Base-by-base conservation (phyloP, 2,113 vertebrate genomes). In the Sclerurus mexicanus region DNA sequence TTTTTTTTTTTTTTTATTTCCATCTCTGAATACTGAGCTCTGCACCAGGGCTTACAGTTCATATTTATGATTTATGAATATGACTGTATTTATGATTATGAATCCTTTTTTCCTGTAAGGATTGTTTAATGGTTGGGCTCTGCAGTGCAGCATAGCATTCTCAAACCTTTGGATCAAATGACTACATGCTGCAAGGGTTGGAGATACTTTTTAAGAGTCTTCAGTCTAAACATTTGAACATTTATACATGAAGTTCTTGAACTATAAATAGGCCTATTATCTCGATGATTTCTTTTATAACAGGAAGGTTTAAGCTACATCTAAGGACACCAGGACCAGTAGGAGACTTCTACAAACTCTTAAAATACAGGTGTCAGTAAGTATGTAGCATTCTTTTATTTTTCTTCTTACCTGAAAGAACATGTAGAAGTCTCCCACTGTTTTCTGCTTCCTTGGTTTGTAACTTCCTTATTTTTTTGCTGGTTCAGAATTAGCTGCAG, bases 401-500 rank as follows among this genome's bases (percentile, higher is more conserved):
- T 60, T 24, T 64, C 53, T 73, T 68, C 56, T 47, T 47, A n/a
- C 62, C 31, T 53, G 59, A 67, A 94, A 63, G 72, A 87, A 52
- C 47, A 20, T 27, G 68, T 69, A 91, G 93, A 96, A 96, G 96
- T 95, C 94, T 96, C 93, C 93, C 22, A 9, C 90, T 97, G 93
- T 94, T 97, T 89, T 96, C 95, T 95, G 93, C 85, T 88, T 96
- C 93, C 93, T 93, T 96, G 95, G 87, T 93, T 97, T 96, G 90
- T 94, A 94, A 42, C 82, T 94, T 87, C 19, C n/a, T 69, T 75
- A 9, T 47, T 60, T 67, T 85, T 86, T 67, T 56, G 7, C 67
- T 93, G 19, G 31, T 80, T 76, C 12, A 53, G 62, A 87, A 82
- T 68, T 68, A 27, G 23, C 49, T 81, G 39, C 85, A 80, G 79